A percentile compares a stretch with the other conserved stretches of the same genome.
These are phyloP conservation scores for Cerastis rubricosa DNA, from an alignment of 2,888 invertebrate genomes.

Conservation along the genomic window DNA sequence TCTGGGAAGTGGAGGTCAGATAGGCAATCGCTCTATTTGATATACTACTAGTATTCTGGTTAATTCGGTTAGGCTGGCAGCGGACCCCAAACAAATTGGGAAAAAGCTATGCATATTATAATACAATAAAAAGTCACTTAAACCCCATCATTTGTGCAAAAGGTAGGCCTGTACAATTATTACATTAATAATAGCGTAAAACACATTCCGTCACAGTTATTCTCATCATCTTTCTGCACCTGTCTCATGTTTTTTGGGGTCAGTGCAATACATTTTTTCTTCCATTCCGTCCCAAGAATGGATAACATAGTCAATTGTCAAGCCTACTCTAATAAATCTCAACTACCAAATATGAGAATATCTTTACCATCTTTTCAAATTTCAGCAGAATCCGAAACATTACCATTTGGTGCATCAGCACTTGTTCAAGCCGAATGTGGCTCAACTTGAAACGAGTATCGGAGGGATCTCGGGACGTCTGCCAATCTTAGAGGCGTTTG, in stretches of 20 bases:
- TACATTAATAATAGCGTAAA: not conserved
- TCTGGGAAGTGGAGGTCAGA: not conserved
- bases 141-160: too few relatives aligned
- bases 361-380: constrained; percentile 20
- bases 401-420: constrained; percentile 33
- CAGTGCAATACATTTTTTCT: too few relatives aligned
- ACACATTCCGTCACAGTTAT: too few relatives aligned
- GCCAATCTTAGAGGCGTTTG: constrained; percentile 36
- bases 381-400: constrained; percentile 32
- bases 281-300: not conserved
- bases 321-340: not conserved
- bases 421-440: constrained; percentile 6
- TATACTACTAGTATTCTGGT: too few relatives aligned
- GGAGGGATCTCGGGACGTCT: constrained; percentile 10
- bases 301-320: not conserved
- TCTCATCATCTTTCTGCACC: too few relatives aligned
- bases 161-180: too few relatives aligned
- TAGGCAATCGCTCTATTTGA: too few relatives aligned
- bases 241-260: too few relatives aligned
- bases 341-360: constrained; percentile 22
- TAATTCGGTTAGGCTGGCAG: too few relatives aligned
- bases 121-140: too few relatives aligned
- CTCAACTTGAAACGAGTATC: constrained; percentile 35
- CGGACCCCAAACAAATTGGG: too few relatives aligned
- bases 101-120: too few relatives aligned